Percentiles rank a stretch among this genome's conserved stretches.
phyloP scores from a whole-genome alignment of 2,113 vertebrate species.

The Podarcis cretensis region DNA sequence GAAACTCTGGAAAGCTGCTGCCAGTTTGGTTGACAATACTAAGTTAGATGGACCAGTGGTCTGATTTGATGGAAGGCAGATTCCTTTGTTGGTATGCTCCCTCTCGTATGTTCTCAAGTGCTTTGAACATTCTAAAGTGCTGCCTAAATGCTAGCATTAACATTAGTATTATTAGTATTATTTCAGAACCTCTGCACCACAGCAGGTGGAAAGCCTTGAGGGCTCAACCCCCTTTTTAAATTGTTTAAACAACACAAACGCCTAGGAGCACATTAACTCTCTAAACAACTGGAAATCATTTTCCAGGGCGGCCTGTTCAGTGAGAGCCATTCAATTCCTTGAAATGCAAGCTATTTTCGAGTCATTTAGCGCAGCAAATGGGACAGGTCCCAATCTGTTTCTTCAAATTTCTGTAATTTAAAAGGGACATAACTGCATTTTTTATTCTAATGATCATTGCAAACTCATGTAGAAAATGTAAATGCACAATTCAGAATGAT shows the following conservation, averaged over 20 bases:
- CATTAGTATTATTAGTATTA: slow-evolving; percentile 12
- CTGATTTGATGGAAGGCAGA: too few relatives aligned
- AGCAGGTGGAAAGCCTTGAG: slow-evolving; percentile 47
- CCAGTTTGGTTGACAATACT: too few relatives aligned
- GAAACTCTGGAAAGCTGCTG: too few relatives aligned
- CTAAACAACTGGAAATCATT: slow-evolving; percentile 66
- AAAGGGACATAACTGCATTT: slow-evolving; percentile 77
- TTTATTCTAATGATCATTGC: slow-evolving; percentile 81
- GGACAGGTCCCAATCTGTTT: slow-evolving; percentile 72
- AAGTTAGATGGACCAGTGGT: too few relatives aligned
- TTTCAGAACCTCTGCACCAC: not conserved
- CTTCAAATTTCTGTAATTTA: slow-evolving; percentile 78
- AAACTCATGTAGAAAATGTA: slow-evolving; percentile 83
- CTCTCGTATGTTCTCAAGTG: not conserved
- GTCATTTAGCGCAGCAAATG: slow-evolving; percentile 72
- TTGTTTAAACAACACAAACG: slow-evolving; percentile 65
- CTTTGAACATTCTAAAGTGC: not conserved
- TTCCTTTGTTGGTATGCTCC: not conserved
- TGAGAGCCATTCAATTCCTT: slow-evolving; percentile 68
- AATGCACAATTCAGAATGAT: slow-evolving; percentile 80
- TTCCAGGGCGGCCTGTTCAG: slow-evolving; percentile 51
- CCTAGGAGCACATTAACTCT: slow-evolving; percentile 58
- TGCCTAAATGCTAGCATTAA: not conserved
- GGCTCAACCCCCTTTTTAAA: not conserved
- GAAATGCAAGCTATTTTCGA: slow-evolving; percentile 71